Percentiles rank a stretch among this genome's conserved stretches.
phyloP scores from a whole-genome alignment of 2,888 invertebrate genomes.

The Folsomia candida region DNA sequence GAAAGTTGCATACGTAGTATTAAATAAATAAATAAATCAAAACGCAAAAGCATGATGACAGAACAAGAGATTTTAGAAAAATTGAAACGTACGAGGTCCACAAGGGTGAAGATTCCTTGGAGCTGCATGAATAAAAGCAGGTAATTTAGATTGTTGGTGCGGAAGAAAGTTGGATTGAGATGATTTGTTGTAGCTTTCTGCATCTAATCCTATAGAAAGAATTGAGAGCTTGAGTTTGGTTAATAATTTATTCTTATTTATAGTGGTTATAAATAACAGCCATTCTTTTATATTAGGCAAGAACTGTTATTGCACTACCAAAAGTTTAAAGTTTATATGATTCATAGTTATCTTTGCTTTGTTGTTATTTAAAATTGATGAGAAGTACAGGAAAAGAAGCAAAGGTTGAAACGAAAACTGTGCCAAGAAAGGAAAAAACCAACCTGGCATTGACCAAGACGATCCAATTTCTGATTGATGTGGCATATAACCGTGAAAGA shows the following conservation, averaged over 20 bases:
- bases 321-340: no score
- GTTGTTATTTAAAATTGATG: no score
- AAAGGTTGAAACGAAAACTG: background rate
- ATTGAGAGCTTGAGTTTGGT: background rate
- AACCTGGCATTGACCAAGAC: conserved; percentile 43
- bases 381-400: background rate
- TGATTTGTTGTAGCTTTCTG: conserved; percentile 39
- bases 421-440: background rate
- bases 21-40: background rate
- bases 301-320: no score
- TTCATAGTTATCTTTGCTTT: no score
- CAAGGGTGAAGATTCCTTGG: conserved; percentile 46
- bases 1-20: no score
- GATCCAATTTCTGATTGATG: conserved; percentile 38
- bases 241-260: background rate
- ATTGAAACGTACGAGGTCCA: conserved; percentile 45
- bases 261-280: no score
- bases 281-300: no score
- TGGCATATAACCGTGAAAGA: conserved; percentile 43
- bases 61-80: conserved; percentile 8
- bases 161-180: conserved; percentile 39
- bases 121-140: conserved; percentile 47
- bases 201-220: conserved; percentile 37
- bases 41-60: conserved; percentile 10
- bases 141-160: conserved; percentile 43